A percentile compares a stretch with the other conserved stretches of the same genome.
Evolutionary conservation across 2,797 vertebrate genomes (phyloP).

Genomic region (Propithecus perrieri): DNA sequence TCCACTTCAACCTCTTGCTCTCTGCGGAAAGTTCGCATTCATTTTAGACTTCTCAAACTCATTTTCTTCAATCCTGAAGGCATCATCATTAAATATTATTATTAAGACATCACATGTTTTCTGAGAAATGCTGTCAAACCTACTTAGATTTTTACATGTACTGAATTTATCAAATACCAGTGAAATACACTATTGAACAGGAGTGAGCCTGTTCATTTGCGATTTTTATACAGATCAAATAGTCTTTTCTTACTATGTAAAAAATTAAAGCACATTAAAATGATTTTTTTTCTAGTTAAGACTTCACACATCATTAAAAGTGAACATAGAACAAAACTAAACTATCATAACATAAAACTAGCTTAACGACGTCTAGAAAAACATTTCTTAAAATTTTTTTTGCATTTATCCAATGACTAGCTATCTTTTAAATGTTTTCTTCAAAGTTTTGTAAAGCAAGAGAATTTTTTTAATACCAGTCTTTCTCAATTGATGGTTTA

Average conservation of each 20-base stretch:
- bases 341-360: slow-evolving; percentile 48
- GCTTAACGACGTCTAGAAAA: slow-evolving; percentile 40
- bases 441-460: not conserved
- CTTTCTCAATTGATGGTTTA: not conserved
- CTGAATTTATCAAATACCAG: not conserved
- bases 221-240: not conserved
- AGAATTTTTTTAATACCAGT: not conserved
- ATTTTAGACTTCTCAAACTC: not conserved
- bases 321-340: slow-evolving; percentile 65
- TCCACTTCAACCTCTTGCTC: not conserved
- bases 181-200: not conserved
- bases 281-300: slow-evolving; percentile 72
- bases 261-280: slow-evolving; percentile 50
- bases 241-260: not conserved
- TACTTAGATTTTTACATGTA: not conserved
- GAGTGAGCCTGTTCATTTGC: not conserved
- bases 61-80: not conserved
- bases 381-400: slow-evolving; percentile 58
- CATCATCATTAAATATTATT: not conserved
- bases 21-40: not conserved
- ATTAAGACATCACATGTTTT: not conserved
- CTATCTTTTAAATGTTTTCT: not conserved
- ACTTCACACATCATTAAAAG: slow-evolving; percentile 53
- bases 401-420: not conserved
- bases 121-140: not conserved